phyloP scores from a whole-genome alignment of 2,113 vertebrate genomes.

The Bungarus multicinctus region DNA sequence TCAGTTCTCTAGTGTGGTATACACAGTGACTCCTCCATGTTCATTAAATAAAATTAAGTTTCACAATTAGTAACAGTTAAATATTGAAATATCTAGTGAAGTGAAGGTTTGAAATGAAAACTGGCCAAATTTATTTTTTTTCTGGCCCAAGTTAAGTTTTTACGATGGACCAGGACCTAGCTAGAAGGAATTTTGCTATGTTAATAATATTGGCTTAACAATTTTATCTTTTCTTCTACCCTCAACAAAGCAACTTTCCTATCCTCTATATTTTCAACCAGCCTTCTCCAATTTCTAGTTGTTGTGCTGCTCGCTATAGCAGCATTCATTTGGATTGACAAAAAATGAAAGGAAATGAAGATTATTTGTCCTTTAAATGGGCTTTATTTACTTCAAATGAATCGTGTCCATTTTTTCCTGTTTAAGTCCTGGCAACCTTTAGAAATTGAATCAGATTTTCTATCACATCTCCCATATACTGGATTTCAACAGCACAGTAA shows the following conservation, averaged over 20 bases:
- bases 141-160: background rate
- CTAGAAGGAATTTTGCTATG: background rate
- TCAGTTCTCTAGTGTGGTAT: background rate
- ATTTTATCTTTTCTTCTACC: background rate
- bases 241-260: background rate
- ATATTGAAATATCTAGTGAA: background rate
- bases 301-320: background rate
- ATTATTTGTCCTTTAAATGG: background rate
- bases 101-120: background rate
- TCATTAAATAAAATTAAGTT: background rate
- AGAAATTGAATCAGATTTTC: background rate
- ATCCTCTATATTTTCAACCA: background rate
- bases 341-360: background rate
- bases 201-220: background rate
- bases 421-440: background rate
- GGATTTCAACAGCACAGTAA: background rate
- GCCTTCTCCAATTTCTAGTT: background rate
- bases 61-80: background rate
- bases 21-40: background rate
- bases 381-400: background rate
- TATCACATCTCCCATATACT: background rate
- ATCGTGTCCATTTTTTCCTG: background rate
- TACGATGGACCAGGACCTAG: background rate
- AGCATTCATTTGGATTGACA: background rate
- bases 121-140: background rate